Conservation (phyloP, 2,113 vertebrate genomes). For the Bufo bufo region DNA sequence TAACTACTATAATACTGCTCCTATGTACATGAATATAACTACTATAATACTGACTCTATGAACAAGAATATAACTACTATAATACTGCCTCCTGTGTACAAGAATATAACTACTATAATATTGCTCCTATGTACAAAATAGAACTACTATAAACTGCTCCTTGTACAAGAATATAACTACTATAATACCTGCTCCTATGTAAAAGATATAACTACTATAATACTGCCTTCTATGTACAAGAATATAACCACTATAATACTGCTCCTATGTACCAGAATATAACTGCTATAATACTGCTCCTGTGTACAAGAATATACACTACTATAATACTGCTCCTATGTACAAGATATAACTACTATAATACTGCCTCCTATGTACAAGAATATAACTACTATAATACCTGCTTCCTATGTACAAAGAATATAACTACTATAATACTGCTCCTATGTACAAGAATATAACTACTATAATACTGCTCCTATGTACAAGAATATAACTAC, state of each 20-base stretch:
- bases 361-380: not conserved
- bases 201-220: not conserved
- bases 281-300: slow-evolving; percentile 1
- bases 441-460: not conserved
- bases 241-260: slow-evolving; percentile 14
- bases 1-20: slow-evolving; percentile 2
- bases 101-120: no score
- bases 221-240: not conserved
- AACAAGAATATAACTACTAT: not conserved
- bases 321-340: slow-evolving; percentile 14
- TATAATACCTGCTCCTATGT: not conserved
- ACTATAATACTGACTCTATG: not conserved
- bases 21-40: not conserved
- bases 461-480: slow-evolving; percentile 17
- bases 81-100: no score
- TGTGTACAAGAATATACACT: slow-evolving; percentile 15
- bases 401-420: not conserved
- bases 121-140: not conserved
- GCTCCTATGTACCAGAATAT: not conserved
- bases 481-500: slow-evolving; percentile 8
- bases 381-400: not conserved
- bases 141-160: no score
- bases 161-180: not conserved
- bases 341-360: slow-evolving; percentile 21
- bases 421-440: slow-evolving; percentile 1